These are phyloP conservation scores for Camelus bactrianus DNA, from an alignment of 2,113 vertebrate species.

Conservation along the genomic window DNA sequence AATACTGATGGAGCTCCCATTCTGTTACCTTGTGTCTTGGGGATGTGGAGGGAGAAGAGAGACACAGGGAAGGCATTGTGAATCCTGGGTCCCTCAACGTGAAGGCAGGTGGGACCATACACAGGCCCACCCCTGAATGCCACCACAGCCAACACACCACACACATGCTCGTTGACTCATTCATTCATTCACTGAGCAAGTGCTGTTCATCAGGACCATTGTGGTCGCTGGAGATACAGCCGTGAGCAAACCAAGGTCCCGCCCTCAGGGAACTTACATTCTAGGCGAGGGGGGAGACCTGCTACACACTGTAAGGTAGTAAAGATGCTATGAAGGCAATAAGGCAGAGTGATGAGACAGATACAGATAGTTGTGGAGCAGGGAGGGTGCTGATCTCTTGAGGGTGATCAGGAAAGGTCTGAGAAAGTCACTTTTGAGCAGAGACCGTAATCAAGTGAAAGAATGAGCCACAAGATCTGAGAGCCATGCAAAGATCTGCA, in stretches of 20 bases:
- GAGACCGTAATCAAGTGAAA: background rate
- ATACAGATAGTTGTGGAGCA: fast-evolving
- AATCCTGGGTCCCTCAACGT: background rate
- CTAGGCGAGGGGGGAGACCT: too few relatives aligned
- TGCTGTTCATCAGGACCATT: background rate
- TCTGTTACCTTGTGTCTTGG: background rate
- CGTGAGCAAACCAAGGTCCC: background rate
- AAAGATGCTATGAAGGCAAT: background rate
- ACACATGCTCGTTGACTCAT: too few relatives aligned
- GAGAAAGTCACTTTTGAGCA: background rate
- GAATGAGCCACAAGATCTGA: background rate
- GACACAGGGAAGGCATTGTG: background rate
- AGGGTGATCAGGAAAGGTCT: background rate
- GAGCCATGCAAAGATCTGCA: background rate
- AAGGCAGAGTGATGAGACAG: background rate
- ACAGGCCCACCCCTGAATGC: background rate
- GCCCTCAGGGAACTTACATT: background rate
- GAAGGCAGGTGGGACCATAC: background rate
- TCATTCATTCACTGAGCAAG: background rate
- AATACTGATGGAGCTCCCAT: background rate
- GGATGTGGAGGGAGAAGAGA: background rate
- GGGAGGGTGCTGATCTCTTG: background rate
- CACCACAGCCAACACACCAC: fast-evolving
- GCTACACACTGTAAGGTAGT: fast-evolving
- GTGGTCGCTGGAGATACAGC: background rate